These are phyloP conservation scores for Frieseomelitta varia DNA, from an alignment of 1,140 invertebrate species.

Conservation along the genomic window DNA sequence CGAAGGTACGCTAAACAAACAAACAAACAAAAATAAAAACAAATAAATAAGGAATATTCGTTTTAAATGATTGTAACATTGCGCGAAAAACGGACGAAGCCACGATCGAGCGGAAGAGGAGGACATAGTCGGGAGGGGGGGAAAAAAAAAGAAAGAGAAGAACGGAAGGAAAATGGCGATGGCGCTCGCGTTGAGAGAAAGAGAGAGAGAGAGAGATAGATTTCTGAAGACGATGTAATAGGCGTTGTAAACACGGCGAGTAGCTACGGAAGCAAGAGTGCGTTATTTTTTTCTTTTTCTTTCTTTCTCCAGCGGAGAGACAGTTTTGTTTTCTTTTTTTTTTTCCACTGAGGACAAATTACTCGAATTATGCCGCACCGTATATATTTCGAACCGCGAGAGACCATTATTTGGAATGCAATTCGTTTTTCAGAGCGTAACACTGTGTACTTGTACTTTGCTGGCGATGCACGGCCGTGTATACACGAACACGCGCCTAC, in stretches of 20 bases:
- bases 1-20: slow-evolving; percentile 63
- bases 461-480: no score
- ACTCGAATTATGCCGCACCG: slow-evolving; percentile 11
- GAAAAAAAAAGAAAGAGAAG: neutral
- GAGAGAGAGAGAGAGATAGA: neutral
- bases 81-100: slow-evolving; percentile 32
- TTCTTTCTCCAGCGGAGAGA: slow-evolving; percentile 42
- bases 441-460: neutral
- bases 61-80: slow-evolving; percentile 26
- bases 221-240: neutral
- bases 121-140: neutral
- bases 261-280: slow-evolving; percentile 8
- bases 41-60: slow-evolving; percentile 45
- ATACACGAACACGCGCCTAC: neutral
- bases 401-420: slow-evolving; percentile 35
- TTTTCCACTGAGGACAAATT: slow-evolving; percentile 33
- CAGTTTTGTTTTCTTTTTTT: slow-evolving; percentile 35
- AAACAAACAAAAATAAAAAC: slow-evolving; percentile 43
- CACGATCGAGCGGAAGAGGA: slow-evolving; percentile 31
- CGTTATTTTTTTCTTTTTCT: no score
- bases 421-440: slow-evolving; percentile 38
- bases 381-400: slow-evolving; percentile 4
- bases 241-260: neutral
- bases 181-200: slow-evolving; percentile 20
- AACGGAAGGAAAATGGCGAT: slow-evolving; percentile 11